Conservation (phyloP, 1,140 invertebrate genomes). For the Lordiphosa stackelbergi region DNA sequence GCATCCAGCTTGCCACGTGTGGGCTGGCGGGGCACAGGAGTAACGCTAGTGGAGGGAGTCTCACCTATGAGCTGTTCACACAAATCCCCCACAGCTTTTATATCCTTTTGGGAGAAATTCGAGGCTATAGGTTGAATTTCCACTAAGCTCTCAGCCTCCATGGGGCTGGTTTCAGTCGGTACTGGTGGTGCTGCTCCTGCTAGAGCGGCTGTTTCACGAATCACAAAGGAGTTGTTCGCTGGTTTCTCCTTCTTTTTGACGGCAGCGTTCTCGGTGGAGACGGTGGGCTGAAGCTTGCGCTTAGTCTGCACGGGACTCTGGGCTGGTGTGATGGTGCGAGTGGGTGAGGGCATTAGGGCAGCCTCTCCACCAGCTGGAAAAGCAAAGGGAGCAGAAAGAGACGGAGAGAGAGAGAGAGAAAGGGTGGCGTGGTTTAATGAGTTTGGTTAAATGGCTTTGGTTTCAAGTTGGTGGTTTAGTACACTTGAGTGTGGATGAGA, state of each 20-base stretch:
- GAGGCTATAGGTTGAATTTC: conserved; percentile 31
- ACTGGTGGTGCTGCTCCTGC: conserved; percentile 7
- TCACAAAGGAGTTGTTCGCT: conserved; percentile 60
- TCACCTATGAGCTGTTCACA: conserved; percentile 59
- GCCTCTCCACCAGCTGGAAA: conserved; percentile 74
- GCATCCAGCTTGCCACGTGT: conserved; percentile 58
- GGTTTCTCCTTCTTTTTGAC: conserved; percentile 71
- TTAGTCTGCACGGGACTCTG: conserved; percentile 78
- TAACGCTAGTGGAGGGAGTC: not conserved
- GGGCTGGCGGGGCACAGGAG: conserved; percentile 38
- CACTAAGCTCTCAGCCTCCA: conserved; percentile 66
- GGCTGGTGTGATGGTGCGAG: conserved; percentile 79
- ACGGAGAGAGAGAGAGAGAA: conserved; percentile 54
- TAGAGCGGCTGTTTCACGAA: conserved; percentile 45
- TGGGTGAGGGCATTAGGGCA: conserved; percentile 80
- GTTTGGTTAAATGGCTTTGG: conserved; percentile 69
- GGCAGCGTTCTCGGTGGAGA: conserved; percentile 80
- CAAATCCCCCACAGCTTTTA: conserved; percentile 68
- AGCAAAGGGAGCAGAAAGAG: conserved; percentile 21
- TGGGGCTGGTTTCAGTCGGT: conserved; percentile 33
- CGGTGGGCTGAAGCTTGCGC: conserved; percentile 84
- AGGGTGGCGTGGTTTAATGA: conserved; percentile 70
- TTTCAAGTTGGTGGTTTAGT: conserved; percentile 59
- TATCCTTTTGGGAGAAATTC: conserved; percentile 69
- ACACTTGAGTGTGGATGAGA: conserved; percentile 48